These are phyloP conservation scores for Pogonomyrmex barbatus DNA, from an alignment of 1,140 invertebrate genomes.

Conservation along the genomic window DNA sequence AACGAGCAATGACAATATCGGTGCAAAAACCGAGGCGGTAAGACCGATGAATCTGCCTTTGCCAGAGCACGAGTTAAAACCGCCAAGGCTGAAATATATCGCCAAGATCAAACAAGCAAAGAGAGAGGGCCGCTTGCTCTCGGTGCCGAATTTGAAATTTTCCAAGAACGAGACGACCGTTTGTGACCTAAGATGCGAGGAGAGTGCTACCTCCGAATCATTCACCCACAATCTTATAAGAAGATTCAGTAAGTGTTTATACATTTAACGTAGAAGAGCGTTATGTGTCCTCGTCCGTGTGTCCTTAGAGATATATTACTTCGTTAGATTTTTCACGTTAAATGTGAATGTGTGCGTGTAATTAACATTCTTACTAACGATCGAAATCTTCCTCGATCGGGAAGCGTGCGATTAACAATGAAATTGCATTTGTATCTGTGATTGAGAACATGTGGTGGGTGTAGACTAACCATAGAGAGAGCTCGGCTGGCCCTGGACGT, in stretches of 20 bases:
- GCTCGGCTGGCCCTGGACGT: slow-evolving; percentile 66
- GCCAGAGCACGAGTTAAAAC: slow-evolving; percentile 87
- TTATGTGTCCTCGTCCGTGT: slow-evolving; percentile 71
- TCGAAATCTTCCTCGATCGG: slow-evolving; percentile 53
- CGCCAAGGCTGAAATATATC: slow-evolving; percentile 87
- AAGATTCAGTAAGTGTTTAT: slow-evolving; percentile 93
- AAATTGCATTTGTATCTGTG: slow-evolving; percentile 60
- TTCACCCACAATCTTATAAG: slow-evolving; percentile 92
- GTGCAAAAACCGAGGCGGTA: slow-evolving; percentile 14
- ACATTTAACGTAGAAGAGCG: slow-evolving; percentile 80
- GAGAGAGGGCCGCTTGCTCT: slow-evolving; percentile 90
- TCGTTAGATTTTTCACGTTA: slow-evolving; percentile 69
- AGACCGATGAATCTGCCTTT: slow-evolving; percentile 89
- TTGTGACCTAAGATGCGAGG: slow-evolving; percentile 82
- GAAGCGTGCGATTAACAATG: slow-evolving; percentile 51
- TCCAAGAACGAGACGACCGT: slow-evolving; percentile 83
- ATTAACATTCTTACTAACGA: slow-evolving; percentile 52
- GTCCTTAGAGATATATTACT: slow-evolving; percentile 73
- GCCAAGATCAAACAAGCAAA: slow-evolving; percentile 87
- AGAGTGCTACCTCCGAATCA: slow-evolving; percentile 85
- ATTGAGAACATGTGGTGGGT: slow-evolving; percentile 54
- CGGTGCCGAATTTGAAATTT: slow-evolving; percentile 92
- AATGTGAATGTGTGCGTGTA: slow-evolving; percentile 65
- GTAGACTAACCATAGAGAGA: slow-evolving; percentile 65
- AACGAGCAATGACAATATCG: slow-evolving; percentile 23